Conservation (phyloP, 2,113 vertebrate species). For the Semnopithecus entellus region DNA sequence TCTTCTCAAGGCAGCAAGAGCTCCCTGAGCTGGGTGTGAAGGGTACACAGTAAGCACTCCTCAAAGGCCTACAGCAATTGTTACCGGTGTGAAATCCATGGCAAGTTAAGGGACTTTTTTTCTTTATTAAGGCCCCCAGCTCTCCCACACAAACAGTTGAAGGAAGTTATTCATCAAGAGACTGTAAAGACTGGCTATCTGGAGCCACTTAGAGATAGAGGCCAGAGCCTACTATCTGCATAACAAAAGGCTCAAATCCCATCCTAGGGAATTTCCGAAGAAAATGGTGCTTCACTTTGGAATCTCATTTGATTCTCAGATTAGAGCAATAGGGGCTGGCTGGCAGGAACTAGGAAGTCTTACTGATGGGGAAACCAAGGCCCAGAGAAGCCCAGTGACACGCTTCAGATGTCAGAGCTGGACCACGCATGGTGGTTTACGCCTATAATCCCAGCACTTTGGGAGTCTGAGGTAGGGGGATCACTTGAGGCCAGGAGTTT, state of each 20-base stretch:
- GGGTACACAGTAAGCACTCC: accelerated
- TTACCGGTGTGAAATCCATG: neutral
- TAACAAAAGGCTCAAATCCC: neutral
- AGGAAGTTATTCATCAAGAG: neutral
- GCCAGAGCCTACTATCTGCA: neutral
- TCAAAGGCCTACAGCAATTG: accelerated
- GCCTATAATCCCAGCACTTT: too few species aligned
- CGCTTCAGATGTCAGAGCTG: neutral
- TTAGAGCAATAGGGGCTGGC: neutral
- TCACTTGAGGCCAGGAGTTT: too few species aligned
- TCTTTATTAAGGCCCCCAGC: neutral
- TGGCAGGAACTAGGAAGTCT: too few species aligned
- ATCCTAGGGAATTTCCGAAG: neutral
- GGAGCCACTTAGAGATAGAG: neutral
- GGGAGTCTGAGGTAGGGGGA: too few species aligned
- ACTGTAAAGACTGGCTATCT: neutral
- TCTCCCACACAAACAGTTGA: neutral
- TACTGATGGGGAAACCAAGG: neutral
- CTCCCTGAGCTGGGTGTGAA: too few species aligned
- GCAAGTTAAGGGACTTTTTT: neutral
- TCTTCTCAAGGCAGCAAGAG: neutral
- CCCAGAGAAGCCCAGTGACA: neutral
- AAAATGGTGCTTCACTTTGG: neutral
- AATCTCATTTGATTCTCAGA: neutral
- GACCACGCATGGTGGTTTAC: neutral